Conservation (phyloP, 2,797 vertebrate species). For the Lagodon rhomboides region DNA sequence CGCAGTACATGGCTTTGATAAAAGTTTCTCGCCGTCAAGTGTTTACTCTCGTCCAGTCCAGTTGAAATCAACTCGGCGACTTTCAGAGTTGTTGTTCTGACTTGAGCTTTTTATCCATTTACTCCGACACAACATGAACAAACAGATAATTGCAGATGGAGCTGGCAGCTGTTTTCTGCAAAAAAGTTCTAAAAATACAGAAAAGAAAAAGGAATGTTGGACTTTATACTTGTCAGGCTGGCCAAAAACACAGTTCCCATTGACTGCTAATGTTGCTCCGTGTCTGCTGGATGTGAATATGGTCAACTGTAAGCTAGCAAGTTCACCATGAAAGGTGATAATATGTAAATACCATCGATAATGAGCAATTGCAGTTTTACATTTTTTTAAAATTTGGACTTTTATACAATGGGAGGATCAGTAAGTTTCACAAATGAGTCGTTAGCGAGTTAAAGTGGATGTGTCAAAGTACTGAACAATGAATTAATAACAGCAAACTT, state of each 20-base stretch:
- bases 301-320: background rate
- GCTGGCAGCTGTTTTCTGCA: background rate
- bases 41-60: too few species aligned
- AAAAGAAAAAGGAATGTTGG: background rate
- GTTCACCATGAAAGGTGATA: background rate
- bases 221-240: background rate
- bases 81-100: too few species aligned
- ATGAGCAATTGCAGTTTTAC: background rate
- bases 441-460: too few species aligned
- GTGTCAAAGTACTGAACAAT: too few species aligned
- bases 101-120: too few species aligned
- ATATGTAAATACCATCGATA: background rate
- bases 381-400: background rate
- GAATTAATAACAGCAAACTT: too few species aligned
- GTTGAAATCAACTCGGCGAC: too few species aligned
- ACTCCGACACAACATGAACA: too few species aligned
- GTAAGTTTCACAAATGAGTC: too few species aligned
- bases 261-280: background rate
- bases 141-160: background rate
- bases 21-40: too few species aligned
- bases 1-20: too few species aligned
- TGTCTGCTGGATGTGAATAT: background rate
- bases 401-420: too few species aligned
- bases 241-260: background rate
- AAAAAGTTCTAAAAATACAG: background rate